Conservation (phyloP, 2,113 vertebrate species). For the Antechinus stuartii region DNA sequence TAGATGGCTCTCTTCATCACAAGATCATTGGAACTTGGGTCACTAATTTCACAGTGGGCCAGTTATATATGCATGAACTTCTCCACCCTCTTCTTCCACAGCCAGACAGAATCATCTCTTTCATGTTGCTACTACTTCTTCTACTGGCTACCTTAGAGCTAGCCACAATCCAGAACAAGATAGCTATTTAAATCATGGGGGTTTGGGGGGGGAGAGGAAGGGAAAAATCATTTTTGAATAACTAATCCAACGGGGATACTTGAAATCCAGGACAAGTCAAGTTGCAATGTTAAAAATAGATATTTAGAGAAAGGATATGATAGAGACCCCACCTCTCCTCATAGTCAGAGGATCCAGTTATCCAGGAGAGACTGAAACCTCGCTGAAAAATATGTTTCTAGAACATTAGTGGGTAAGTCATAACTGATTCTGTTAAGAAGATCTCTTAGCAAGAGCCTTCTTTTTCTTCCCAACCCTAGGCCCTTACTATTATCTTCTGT, state of each 20-base stretch:
- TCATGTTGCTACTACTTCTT: neutral
- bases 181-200: neutral
- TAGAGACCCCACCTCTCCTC: neutral
- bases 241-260: neutral
- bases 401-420: neutral
- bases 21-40: no score
- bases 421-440: neutral
- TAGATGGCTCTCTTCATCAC: no score
- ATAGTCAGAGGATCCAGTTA: neutral
- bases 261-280: neutral
- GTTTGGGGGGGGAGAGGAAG: fast-evolving
- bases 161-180: neutral
- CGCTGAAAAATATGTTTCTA: neutral
- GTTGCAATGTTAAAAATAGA: no score
- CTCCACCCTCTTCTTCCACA: neutral
- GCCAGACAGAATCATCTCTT: neutral
- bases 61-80: neutral
- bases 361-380: neutral
- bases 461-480: neutral
- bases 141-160: neutral
- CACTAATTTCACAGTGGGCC: neutral
- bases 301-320: neutral
- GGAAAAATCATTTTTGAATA: neutral
- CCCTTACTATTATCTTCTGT: no score
- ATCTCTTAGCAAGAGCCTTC: neutral